phyloP scores from a whole-genome alignment of 2,797 vertebrate genomes.

The Diglossa cyanea region DNA sequence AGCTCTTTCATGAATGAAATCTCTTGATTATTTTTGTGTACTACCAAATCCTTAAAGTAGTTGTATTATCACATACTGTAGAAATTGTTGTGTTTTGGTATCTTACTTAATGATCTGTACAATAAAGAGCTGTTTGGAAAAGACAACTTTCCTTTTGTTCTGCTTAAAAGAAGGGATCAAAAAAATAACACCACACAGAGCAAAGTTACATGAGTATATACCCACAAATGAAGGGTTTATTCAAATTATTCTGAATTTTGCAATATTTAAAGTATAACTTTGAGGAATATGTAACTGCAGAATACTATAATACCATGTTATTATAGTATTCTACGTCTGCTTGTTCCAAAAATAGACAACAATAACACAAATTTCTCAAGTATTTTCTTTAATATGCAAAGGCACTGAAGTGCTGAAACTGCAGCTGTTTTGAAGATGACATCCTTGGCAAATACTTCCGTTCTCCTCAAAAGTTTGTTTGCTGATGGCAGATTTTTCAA shows the following conservation, averaged over 20 bases:
- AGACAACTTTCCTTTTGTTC: not conserved
- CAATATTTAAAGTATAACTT: not conserved
- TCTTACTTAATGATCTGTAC: not conserved
- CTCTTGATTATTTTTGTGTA: not conserved
- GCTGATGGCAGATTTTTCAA: not conserved
- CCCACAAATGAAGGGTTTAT: not conserved
- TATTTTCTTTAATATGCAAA: not conserved
- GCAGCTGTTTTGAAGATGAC: not conserved
- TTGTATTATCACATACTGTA: not conserved
- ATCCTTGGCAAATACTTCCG: not conserved
- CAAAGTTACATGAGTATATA: not conserved
- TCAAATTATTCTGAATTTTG: not conserved
- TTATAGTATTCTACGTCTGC: not conserved
- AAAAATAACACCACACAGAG: not conserved
- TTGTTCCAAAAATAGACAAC: not conserved
- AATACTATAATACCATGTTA: not conserved
- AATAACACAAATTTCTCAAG: not conserved
- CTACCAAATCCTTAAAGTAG: not conserved
- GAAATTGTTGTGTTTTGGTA: not conserved
- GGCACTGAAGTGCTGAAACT: not conserved
- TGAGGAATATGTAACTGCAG: not conserved
- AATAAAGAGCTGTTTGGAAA: slow-evolving; percentile 29
- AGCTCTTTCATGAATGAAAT: not conserved
- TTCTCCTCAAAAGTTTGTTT: not conserved
- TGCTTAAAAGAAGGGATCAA: not conserved